Evolutionary conservation across 2,113 vertebrate species (phyloP).

Genomic region (Alaudala cheleensis): DNA sequence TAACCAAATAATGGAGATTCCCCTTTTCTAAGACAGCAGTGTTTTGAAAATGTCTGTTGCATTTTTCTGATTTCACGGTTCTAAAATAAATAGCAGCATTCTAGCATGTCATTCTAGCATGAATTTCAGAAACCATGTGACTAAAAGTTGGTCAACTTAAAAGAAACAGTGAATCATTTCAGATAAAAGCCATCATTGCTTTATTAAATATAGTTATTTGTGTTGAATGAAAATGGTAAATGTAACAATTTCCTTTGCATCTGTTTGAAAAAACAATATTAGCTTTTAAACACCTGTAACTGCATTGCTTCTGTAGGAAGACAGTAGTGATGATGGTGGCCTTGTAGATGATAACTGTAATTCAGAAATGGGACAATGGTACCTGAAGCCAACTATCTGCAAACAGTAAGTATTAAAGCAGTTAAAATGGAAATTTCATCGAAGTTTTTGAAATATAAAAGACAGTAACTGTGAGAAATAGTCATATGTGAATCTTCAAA

Average conservation of each 20-base stretch:
- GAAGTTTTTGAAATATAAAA: not conserved
- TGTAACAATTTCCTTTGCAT: not conserved
- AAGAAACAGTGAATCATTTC: not conserved
- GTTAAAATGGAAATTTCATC: not conserved
- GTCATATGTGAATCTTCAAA: not conserved
- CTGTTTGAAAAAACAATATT: not conserved
- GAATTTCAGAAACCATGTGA: not conserved
- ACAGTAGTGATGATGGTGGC: slow-evolving; percentile 91
- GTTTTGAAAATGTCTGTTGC: not conserved
- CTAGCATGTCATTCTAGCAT: not conserved
- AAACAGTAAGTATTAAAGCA: slow-evolving; percentile 86
- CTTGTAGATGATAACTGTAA: slow-evolving; percentile 81
- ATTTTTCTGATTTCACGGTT: not conserved
- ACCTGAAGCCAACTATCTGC: slow-evolving; percentile 83
- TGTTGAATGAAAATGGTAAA: not conserved
- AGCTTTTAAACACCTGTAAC: not conserved
- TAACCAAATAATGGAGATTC: not conserved
- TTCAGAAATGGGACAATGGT: slow-evolving; percentile 80
- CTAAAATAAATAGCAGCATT: not conserved
- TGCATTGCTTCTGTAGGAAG: slow-evolving; percentile 79
- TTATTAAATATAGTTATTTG: not conserved
- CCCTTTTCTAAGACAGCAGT: not conserved
- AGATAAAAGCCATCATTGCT: not conserved
- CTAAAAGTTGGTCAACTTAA: not conserved
- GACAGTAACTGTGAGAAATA: not conserved